Evolutionary conservation across 2,113 vertebrate species (phyloP), one percentile per base, ranked within the genome.

Genomic region (Silurus asotus): DNA sequence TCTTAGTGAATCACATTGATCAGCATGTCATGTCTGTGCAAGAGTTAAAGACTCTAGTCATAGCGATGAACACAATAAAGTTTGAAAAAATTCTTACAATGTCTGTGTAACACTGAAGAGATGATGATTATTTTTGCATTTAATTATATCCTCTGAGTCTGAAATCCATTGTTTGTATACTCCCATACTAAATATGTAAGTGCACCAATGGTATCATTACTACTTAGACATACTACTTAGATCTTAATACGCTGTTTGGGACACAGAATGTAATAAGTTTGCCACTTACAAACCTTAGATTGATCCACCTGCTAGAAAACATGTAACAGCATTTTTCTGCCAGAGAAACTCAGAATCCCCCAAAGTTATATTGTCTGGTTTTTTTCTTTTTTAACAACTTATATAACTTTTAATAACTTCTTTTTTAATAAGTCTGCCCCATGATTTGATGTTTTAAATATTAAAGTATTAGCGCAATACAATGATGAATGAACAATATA

Each of bases 181-280:
- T 55, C 9, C 51, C 75, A 77, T 77, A 25, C 13, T 77, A 77
- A 77, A 56, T 77, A 77, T 77, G 51, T 77, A 49, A 77, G 23
- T 56, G 55, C 51, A 77, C 75, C 75, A 77, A 8, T 77, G 75
- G 75, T 77, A 15, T 77, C 51, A 77, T 77, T 77, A 55, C 23
- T 55, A 55, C 51, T 56, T 77, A 55, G 75, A 77, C 75, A 77
- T 77, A 56, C 75, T 77, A 77, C n/a, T 77, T 77, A 77, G 2
- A 77, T 11, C 75, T 56, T 56, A 55, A 77, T 28, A 77, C 28
- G n/a, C 11, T 55, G 23, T 77, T 77, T 56, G 51, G 49, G 13
- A 25, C 51, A 56, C 13, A 25, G 51, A 77, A 77, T 77, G 7
- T 8, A 56, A 77, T 25, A 55, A n/a, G 25, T n/a, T 15, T 77